These are phyloP conservation scores for Physella acuta DNA, from an alignment of 1,140 invertebrate species.

Conservation along the genomic window DNA sequence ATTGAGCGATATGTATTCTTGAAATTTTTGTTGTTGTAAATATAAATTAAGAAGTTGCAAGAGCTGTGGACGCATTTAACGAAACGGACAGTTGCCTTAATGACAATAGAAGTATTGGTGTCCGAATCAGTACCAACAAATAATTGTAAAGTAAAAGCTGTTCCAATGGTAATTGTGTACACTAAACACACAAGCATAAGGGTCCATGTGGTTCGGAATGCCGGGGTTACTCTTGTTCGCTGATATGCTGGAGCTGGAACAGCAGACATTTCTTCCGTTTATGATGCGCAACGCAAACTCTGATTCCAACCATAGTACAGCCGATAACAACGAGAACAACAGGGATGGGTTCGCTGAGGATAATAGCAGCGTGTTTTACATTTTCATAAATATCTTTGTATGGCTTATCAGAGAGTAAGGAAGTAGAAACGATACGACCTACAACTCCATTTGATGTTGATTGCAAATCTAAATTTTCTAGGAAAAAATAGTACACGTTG, in stretches of 20 bases:
- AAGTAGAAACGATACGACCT: not conserved
- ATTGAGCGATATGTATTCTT: not conserved
- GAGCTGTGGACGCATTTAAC: conserved; percentile 14
- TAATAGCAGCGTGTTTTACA: not conserved
- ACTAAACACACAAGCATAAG: conserved; percentile 6
- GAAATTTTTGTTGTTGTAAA: conserved; percentile 13
- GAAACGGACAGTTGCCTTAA: not conserved
- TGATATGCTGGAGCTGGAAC: not conserved
- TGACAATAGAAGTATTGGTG: not conserved
- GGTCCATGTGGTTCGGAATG: not conserved
- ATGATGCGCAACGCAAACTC: not conserved
- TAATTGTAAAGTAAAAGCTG: not conserved
- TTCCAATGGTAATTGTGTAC: conserved; percentile 7
- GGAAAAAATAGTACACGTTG: conserved; percentile 16
- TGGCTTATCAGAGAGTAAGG: not conserved
- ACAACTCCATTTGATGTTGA: no score
- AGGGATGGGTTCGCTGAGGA: conserved; percentile 6
- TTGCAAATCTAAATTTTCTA: not conserved
- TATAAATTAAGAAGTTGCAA: conserved; percentile 17
- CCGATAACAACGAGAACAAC: not conserved
- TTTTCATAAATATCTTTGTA: not conserved
- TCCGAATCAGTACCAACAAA: not conserved
- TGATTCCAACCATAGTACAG: conserved; percentile 8
- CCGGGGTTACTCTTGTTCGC: not conserved
- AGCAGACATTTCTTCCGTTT: conserved; percentile 4